A percentile compares a stretch with the other conserved stretches of the same genome.
Conservation (phyloP, 2,113 vertebrate genomes). For the Brachypodius melanocephalos region DNA sequence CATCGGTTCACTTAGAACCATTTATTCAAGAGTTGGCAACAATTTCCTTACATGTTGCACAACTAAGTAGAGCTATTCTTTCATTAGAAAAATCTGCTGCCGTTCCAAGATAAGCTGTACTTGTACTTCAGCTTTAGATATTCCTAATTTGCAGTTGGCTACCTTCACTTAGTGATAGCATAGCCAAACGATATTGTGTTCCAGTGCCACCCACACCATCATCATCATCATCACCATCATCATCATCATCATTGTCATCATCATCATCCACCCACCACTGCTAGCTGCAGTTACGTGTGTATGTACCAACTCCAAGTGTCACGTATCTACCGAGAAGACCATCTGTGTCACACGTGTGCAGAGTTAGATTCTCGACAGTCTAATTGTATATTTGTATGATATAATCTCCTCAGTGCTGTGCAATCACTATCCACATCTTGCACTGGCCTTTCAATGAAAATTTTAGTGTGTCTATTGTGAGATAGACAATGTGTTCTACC, state of each 20-base stretch:
- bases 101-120: constrained; percentile 15
- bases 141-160: constrained; percentile 39
- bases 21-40: constrained; percentile 60
- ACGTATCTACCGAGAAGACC: constrained; percentile 12
- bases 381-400: constrained; percentile 82
- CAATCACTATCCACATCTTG: constrained; percentile 72
- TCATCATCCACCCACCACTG: neutral
- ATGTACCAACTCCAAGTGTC: constrained; percentile 40
- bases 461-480: constrained; percentile 71
- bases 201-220: neutral
- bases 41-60: neutral
- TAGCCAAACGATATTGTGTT: neutral
- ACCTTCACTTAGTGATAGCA: constrained; percentile 35
- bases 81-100: constrained; percentile 46
- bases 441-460: constrained; percentile 73
- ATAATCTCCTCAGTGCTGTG: constrained; percentile 73
- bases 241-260: neutral
- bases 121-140: constrained; percentile 50
- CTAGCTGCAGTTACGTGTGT: constrained; percentile 14
- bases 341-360: constrained; percentile 50
- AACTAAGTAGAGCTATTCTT: constrained; percentile 34
- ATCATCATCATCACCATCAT: neutral
- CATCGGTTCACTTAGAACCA: constrained; percentile 49
- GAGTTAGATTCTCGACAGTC: constrained; percentile 69
- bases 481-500: constrained; percentile 66